Evolutionary conservation across 2,113 vertebrate genomes (phyloP), one percentile per base, ranked within the genome.

Genomic region (Mus pahari): DNA sequence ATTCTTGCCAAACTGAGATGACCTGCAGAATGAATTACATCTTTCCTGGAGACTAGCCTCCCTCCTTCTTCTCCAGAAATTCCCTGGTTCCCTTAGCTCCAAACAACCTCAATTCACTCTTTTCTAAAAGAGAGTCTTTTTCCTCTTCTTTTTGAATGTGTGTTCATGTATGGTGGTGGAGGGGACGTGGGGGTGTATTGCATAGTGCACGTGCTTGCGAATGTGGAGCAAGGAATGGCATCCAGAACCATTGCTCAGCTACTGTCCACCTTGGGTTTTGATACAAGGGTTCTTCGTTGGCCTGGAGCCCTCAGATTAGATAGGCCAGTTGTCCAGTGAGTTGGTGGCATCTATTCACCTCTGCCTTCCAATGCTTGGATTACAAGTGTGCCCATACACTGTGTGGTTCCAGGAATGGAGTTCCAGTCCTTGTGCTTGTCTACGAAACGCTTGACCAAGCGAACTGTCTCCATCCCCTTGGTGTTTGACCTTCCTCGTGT

Each of bases 1-100:
- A 4, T 12, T 19, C 10, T 91, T 91, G 50, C 88, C 75, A 53
- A 73, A 19, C n/a, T 55, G 45, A 75, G n/a, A 83, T 66, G 60
- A 90, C 55, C 78, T 60, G 58, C 45, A 48, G 84, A 94, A 58
- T 36, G 94, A 94, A 50, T 28, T 71, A 90, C 55, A 53, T 58
- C 81, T 92, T 68, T 66, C 82, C 79, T 42, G 64, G 42, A 62
- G 48, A 26, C 78, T 62, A 14, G 36, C 39, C 64, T 74, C 28
- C 62, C 22, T 39, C 28, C 48, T 28, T 55, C 45, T 16, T 82
- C 53, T 70, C 6, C 0, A 17, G n/a, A 17, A 55, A 45, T 39
- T 36, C 28, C 22, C 74, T 45, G 19, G 31, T 33, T 5, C 82
- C 81, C 48, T 86, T 12, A 14, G 28, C 79, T 26, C 14, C 33